phyloP scores from a whole-genome alignment of 2,113 vertebrate species.

The Lamprotornis superbus region DNA sequence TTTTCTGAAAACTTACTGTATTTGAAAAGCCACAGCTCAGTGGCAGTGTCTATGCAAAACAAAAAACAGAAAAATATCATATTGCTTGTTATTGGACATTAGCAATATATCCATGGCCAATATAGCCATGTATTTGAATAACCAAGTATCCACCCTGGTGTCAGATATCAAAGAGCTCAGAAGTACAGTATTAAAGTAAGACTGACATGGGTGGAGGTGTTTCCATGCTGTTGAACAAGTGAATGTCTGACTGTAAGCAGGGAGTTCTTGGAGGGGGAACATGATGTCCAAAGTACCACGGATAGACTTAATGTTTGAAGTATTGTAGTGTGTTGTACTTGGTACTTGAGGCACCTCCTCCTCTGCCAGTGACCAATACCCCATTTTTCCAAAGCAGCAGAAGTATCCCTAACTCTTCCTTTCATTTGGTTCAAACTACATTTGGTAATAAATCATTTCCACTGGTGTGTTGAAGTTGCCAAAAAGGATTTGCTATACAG shows the following conservation, averaged over 20 bases:
- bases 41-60: background rate
- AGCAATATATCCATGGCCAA: background rate
- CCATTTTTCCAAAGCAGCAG: background rate
- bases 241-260: background rate
- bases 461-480: background rate
- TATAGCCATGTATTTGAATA: background rate
- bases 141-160: background rate
- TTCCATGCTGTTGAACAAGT: background rate
- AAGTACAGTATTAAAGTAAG: background rate
- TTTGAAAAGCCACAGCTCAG: background rate
- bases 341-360: background rate
- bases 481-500: background rate
- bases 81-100: background rate
- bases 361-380: background rate
- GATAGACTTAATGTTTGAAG: background rate
- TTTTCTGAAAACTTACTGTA: background rate
- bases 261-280: background rate
- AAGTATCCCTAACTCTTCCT: background rate
- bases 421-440: background rate
- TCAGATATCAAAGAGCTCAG: background rate
- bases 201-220: background rate
- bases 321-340: background rate
- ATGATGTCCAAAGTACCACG: background rate
- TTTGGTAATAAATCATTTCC: background rate
- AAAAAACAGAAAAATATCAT: background rate